Percentiles rank a stretch among this genome's conserved stretches.
phyloP scores from a whole-genome alignment of 2,888 invertebrate genomes.

The Meliscaeva auricollis region DNA sequence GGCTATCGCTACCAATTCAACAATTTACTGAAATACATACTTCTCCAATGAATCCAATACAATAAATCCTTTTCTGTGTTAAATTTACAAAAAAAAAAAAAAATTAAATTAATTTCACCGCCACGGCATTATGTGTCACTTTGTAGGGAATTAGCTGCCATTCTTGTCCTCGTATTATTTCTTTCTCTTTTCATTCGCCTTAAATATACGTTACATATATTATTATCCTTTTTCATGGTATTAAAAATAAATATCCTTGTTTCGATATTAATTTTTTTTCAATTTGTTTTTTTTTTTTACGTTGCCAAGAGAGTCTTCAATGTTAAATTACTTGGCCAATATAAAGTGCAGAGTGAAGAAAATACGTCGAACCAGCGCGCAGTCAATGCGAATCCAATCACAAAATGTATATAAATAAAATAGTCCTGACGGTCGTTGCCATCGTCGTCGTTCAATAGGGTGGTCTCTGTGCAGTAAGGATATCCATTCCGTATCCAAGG shows the following conservation, averaged over 20 bases:
- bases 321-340: conserved; percentile 39
- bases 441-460: neutral
- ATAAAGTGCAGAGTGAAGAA: conserved; percentile 21
- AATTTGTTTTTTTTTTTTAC: neutral
- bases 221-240: conserved; percentile 13
- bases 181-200: neutral
- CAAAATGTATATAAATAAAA: conserved; percentile 40
- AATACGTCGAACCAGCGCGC: conserved; percentile 25
- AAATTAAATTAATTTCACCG: conserved; percentile 22
- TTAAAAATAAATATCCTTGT: conserved; percentile 53
- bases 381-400: conserved; percentile 65
- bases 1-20: too few species aligned
- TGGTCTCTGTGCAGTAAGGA: too few species aligned
- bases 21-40: neutral
- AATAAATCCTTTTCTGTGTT: neutral
- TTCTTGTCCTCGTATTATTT: conserved; percentile 24
- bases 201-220: neutral
- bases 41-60: neutral
- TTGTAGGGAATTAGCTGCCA: conserved; percentile 31
- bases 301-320: neutral
- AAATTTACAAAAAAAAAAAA: conserved; percentile 11
- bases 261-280: conserved; percentile 52
- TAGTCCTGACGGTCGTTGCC: neutral
- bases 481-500: too few species aligned
- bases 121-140: conserved; percentile 21